Conservation (phyloP, 1,140 invertebrate species). For the Ceratosolen fusciceps region DNA sequence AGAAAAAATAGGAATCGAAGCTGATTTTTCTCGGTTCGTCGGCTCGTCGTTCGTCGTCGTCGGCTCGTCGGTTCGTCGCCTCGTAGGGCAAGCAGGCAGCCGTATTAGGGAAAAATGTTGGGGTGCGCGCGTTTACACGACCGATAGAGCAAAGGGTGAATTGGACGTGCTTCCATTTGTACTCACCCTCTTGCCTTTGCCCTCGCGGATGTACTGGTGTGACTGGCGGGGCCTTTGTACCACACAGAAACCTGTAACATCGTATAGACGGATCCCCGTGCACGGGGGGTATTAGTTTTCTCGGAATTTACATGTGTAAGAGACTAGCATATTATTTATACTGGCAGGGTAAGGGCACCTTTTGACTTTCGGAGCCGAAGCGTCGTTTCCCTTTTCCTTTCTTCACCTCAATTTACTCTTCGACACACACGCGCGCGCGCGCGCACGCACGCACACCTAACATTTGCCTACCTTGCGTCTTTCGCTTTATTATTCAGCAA, state of each 20-base stretch:
- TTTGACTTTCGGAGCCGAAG: background rate
- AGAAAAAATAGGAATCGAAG: conserved; percentile 2
- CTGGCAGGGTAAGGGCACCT: background rate
- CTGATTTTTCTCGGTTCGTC: background rate
- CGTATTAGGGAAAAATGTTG: background rate
- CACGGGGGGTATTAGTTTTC: background rate
- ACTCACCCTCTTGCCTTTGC: conserved; percentile 82
- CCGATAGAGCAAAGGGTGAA: conserved; percentile 20
- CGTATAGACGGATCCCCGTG: background rate
- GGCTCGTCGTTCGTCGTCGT: no score
- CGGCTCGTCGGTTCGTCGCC: background rate
- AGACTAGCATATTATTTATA: conserved; percentile 37
- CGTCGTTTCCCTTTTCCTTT: background rate
- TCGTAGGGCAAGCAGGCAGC: background rate
- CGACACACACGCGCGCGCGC: no score
- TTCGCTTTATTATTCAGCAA: conserved; percentile 27
- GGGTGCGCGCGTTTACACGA: background rate
- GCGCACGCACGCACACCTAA: no score
- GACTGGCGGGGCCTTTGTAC: conserved; percentile 83
- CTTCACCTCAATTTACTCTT: background rate
- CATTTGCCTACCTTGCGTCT: conserved; percentile 17
- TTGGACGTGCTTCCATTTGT: conserved; percentile 33
- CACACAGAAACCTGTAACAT: conserved; percentile 80
- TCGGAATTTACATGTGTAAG: background rate
- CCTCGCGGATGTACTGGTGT: conserved; percentile 81